A percentile compares a stretch with the other conserved stretches of the same genome.
These are phyloP conservation scores for Endotricha flammealis DNA, from an alignment of 2,888 invertebrate species.

Conservation along the genomic window DNA sequence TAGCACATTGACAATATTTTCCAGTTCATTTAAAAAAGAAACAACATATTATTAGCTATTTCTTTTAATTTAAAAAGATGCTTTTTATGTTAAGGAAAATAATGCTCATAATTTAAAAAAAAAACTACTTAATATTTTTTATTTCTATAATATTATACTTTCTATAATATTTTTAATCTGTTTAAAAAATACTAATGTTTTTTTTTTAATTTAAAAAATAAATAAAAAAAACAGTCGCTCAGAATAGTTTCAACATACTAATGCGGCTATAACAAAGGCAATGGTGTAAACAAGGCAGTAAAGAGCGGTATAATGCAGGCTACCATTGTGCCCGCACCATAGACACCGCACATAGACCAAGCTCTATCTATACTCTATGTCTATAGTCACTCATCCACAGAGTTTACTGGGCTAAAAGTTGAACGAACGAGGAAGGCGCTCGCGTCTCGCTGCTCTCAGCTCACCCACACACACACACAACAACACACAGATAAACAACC, in stretches of 20 bases:
- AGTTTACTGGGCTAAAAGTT: slow-evolving; percentile 79
- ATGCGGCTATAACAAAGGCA: slow-evolving; percentile 42
- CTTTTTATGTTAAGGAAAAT: too few species aligned
- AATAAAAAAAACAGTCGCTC: too few species aligned
- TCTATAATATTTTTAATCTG: too few species aligned
- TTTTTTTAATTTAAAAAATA: too few species aligned
- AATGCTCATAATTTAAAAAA: too few species aligned
- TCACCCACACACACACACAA: slow-evolving; percentile 48
- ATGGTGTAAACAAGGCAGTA: slow-evolving; percentile 43
- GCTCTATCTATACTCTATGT: slow-evolving; percentile 27
- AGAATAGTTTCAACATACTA: slow-evolving; percentile 1
- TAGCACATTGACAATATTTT: too few species aligned
- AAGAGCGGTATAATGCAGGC: slow-evolving; percentile 38
- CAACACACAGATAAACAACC: slow-evolving; percentile 32
- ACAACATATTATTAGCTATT: too few species aligned
- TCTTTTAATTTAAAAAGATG: too few species aligned
- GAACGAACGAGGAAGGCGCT: slow-evolving; percentile 69
- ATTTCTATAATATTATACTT: too few species aligned
- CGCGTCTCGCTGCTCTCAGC: slow-evolving; percentile 65
- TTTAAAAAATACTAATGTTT: too few species aligned
- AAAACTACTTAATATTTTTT: too few species aligned
- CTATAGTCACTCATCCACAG: slow-evolving; percentile 53
- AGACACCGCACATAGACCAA: slow-evolving; percentile 30
- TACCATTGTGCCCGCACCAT: slow-evolving; percentile 35
- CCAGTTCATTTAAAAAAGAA: too few species aligned